Evolutionary conservation across 1,140 invertebrate species (phyloP).

Genomic region (Orius insidiosus): DNA sequence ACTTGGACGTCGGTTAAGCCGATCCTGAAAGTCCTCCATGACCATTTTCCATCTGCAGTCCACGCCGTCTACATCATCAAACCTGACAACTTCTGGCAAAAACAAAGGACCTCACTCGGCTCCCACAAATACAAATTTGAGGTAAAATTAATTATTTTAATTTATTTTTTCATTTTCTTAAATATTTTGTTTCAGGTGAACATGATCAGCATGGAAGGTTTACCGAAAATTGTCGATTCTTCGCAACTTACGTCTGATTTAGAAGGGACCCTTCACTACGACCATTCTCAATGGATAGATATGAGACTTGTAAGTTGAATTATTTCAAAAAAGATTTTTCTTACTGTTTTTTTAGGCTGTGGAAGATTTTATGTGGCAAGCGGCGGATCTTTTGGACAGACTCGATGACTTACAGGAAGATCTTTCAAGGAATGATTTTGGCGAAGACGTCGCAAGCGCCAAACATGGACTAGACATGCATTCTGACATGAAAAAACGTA

Average conservation of each 20-base stretch:
- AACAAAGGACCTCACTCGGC: constrained; percentile 88
- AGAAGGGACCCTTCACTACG: constrained; percentile 83
- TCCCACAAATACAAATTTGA: constrained; percentile 98
- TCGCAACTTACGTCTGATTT: constrained; percentile 83
- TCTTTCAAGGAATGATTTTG: constrained; percentile 74
- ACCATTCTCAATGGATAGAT: constrained; percentile 93
- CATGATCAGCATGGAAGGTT: constrained; percentile 85
- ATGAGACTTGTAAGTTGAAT: constrained; percentile 47
- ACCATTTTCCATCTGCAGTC: constrained; percentile 76
- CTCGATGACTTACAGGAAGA: constrained; percentile 84
- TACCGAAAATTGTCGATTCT: constrained; percentile 80
- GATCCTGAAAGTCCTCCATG: constrained; percentile 89
- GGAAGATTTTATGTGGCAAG: constrained; percentile 91
- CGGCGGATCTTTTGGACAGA: constrained; percentile 75
- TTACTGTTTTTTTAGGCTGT: constrained; percentile 38
- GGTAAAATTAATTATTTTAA: too few relatives aligned
- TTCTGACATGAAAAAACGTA: constrained; percentile 85
- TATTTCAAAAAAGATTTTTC: neutral
- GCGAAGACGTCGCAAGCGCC: constrained; percentile 77
- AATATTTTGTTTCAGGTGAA: constrained; percentile 59
- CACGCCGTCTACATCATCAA: constrained; percentile 91
- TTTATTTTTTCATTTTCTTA: constrained; percentile 13
- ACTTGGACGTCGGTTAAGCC: constrained; percentile 94
- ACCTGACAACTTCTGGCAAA: constrained; percentile 98
- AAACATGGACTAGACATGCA: constrained; percentile 83